Evolutionary conservation across 2,797 vertebrate genomes (phyloP), one percentile per base, ranked within the genome.

Genomic region (Heteromormyrus szaboi): DNA sequence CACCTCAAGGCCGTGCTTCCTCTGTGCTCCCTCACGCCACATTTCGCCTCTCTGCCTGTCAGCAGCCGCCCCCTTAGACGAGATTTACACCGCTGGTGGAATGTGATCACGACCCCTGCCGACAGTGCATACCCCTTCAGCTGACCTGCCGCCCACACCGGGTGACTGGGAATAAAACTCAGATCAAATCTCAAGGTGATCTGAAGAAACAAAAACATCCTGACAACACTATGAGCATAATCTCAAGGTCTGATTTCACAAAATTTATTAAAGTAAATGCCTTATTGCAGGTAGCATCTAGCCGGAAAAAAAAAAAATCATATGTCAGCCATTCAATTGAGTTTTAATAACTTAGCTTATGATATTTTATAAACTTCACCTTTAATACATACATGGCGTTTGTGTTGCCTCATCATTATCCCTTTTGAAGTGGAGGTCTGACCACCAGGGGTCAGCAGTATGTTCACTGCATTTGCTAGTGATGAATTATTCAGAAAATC

Each of bases 401-500:
- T 4, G 25, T 4, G 25, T 12, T 68, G 25, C 25, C 62, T 33
- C 62, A 68, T 25, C 62, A 14, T 29, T 68, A 68, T 68, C 37
- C 44, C 44, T 50, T 48, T n/a, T 83, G 44, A 22, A 9, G 41
- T n/a, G 19, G 19, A n/a, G n/a, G 44, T 46, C 44, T 25, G 79
- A 48, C 79, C 59, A 90, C 53, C 72, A 44, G 48, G 41, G 25
- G 72, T 91, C 90, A 89, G 89, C 86, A 91, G 87, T 91, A 89
- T 90, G 56, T 62, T 25, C 56, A 88, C 92, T 17, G n/a, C 1
- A 48, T 54, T 89, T 87, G 91, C 79, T 91, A 90, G 85, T 88
- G 90, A 92, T 87, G 86, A 91, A 88, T 90, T 86, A 90, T 92
- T 91, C 62, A 86, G 89, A 48, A 0, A 22, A 50, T 89, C 86